phyloP scores from a whole-genome alignment of 2,113 vertebrate species.

The Strix aluco region DNA sequence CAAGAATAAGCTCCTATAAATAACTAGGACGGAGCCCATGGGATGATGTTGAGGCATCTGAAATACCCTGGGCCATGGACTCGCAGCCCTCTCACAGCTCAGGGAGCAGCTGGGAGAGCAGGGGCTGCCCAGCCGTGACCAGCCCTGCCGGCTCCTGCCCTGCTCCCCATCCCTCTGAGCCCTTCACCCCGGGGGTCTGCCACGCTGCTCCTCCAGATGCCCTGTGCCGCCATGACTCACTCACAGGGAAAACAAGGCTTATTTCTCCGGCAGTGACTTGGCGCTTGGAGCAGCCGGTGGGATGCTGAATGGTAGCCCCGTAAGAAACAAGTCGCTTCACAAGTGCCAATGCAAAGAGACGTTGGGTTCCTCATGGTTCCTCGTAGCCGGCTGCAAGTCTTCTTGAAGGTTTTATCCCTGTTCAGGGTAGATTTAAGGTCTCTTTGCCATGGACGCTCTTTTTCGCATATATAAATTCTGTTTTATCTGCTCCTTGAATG shows the following conservation, averaged over 20 bases:
- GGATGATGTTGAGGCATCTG: neutral
- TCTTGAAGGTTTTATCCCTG: neutral
- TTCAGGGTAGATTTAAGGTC: neutral
- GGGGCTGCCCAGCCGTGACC: neutral
- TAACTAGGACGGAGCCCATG: neutral
- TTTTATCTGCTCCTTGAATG: neutral
- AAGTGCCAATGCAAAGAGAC: fast-evolving
- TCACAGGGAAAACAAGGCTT: fast-evolving
- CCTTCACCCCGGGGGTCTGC: fast-evolving
- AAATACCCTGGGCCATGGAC: fast-evolving
- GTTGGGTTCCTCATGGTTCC: neutral
- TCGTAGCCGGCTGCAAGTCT: neutral
- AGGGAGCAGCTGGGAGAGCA: neutral
- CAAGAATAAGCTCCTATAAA: neutral
- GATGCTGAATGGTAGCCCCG: neutral
- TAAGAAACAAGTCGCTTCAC: neutral
- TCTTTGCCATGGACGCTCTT: neutral
- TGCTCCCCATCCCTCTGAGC: neutral
- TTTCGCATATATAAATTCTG: neutral
- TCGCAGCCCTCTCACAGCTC: fast-evolving
- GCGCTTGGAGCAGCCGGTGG: neutral
- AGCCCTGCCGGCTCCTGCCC: neutral
- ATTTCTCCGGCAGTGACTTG: neutral
- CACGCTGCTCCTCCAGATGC: fast-evolving
- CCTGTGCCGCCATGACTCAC: fast-evolving